Base-by-base conservation (phyloP, 2,113 vertebrate genomes). In the Eulemur macaco region DNA sequence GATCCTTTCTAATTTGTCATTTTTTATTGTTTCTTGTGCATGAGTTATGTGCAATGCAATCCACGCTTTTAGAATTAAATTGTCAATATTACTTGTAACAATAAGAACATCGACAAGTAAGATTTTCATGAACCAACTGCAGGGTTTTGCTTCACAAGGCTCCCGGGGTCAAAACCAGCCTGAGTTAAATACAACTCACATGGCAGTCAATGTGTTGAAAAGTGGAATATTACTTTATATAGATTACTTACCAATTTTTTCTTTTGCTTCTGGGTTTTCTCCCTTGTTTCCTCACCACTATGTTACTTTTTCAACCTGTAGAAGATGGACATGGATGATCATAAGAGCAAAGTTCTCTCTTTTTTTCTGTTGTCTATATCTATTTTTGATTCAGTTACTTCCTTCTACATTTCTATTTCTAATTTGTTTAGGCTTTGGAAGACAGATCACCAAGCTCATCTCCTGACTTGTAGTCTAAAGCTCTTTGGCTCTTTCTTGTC, bases 161-260 rank as follows among this genome's bases (percentile, higher is more conserved):
- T 1, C 20, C 20, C 6, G 7, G 20, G 54, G 18, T 56, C 54
- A 56, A 56, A 56, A 56, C 20, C 21, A 56, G 54, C 54, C 54
- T 21, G 18, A 56, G 54, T 56, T 56, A 56, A 56, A 56, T 56
- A 56, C 20, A 56, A 56, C 14, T 56, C 54, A 21, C 54, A 8
- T 20, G 54, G 54, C 54, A 56, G 54, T 56, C 20, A 56, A 56
- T 56, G 20, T 56, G 54, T 56, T 56, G 8, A 71, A 76, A 89
- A 87, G 21, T 82, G 7, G 11, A 21, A 11, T 77, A 88, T 77
- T 91, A 76, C 29, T 94, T 96, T 63, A 64, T 37, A 63, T 77
- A 31, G 8, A 18, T 42, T 77, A 96, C 92, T 87, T 84, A 94
- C 83, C 89, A 92, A 39, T 83, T 63, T 88, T 71, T 92, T 87